These are phyloP conservation scores for Mnemiopsis leidyi DNA, from an alignment of 37 sponge, comb jelly and placozoan species.

Conservation along the genomic window DNA sequence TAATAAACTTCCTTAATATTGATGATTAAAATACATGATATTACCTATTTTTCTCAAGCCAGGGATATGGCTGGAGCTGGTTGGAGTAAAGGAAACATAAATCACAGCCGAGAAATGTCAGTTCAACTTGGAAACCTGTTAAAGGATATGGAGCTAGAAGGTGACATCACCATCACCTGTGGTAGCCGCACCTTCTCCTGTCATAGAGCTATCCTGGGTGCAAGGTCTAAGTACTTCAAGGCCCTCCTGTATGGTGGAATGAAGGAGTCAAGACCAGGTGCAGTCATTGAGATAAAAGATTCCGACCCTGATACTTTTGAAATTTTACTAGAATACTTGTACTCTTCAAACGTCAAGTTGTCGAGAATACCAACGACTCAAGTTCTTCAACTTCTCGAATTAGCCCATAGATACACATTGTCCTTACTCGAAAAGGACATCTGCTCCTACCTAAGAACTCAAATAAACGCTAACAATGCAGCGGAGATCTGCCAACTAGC, in stretches of 20 bases:
- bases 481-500: constrained; percentile 65
- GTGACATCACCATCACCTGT: constrained; percentile 65
- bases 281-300: constrained; percentile 67
- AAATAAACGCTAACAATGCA: constrained; percentile 63
- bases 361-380: neutral
- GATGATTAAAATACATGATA: too few relatives aligned
- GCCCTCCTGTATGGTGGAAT: constrained; percentile 74
- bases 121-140: constrained; percentile 32
- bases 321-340: constrained; percentile 68
- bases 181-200: constrained; percentile 59
- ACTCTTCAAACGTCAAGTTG: constrained; percentile 66
- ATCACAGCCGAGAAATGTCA: constrained; percentile 51
- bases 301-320: constrained; percentile 67
- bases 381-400: constrained; percentile 68
- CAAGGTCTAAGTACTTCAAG: constrained; percentile 69
- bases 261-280: constrained; percentile 68
- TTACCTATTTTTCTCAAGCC: too few relatives aligned
- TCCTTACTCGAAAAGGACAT: constrained; percentile 66
- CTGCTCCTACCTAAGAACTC: constrained; percentile 60
- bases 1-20: too few relatives aligned
- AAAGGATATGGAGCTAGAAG: constrained; percentile 28
- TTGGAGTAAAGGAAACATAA: constrained; percentile 50
- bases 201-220: constrained; percentile 70
- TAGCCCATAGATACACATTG: constrained; percentile 71
- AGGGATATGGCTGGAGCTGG: constrained; percentile 53